phyloP scores from a whole-genome alignment of 2,888 invertebrate species.

The Drosophila helvetica region DNA sequence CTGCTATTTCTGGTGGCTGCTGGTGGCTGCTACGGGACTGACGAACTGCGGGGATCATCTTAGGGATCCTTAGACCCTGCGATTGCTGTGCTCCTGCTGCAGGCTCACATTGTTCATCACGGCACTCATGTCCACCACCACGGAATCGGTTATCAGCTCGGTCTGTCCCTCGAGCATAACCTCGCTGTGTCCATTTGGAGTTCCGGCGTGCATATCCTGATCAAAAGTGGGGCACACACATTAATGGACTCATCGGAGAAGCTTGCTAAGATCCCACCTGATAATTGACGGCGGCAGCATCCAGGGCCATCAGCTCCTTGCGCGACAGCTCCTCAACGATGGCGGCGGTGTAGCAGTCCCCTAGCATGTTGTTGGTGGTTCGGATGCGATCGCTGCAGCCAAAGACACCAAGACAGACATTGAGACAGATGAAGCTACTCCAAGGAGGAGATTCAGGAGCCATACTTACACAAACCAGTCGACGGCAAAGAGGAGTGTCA shows the following conservation, averaged over 20 bases:
- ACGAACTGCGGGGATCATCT: conserved; percentile 21
- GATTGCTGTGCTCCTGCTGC: conserved; percentile 73
- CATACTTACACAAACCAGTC: conserved; percentile 95
- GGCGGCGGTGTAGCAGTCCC: conserved; percentile 94
- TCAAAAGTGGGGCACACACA: conserved; percentile 52
- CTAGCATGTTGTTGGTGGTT: conserved; percentile 94
- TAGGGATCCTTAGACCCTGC: conserved; percentile 55
- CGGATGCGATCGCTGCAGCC: conserved; percentile 91
- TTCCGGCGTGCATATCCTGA: conserved; percentile 84
- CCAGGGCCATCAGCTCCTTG: conserved; percentile 91
- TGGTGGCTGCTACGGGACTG: conserved; percentile 17
- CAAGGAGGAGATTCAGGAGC: not conserved
- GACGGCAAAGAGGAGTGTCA: conserved; percentile 92
- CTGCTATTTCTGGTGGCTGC: conserved; percentile 24
- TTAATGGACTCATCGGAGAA: not conserved
- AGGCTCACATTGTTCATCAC: conserved; percentile 80
- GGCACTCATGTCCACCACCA: conserved; percentile 86
- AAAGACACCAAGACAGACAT: not conserved
- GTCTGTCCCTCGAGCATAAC: conserved; percentile 85
- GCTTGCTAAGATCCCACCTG: conserved; percentile 82
- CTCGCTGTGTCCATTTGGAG: conserved; percentile 84
- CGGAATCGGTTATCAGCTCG: conserved; percentile 85
- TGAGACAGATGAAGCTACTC: not conserved
- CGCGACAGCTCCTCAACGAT: conserved; percentile 93
- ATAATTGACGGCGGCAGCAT: conserved; percentile 87